phyloP scores from a whole-genome alignment of 2,113 vertebrate genomes.

The Lichenostomus cassidix region DNA sequence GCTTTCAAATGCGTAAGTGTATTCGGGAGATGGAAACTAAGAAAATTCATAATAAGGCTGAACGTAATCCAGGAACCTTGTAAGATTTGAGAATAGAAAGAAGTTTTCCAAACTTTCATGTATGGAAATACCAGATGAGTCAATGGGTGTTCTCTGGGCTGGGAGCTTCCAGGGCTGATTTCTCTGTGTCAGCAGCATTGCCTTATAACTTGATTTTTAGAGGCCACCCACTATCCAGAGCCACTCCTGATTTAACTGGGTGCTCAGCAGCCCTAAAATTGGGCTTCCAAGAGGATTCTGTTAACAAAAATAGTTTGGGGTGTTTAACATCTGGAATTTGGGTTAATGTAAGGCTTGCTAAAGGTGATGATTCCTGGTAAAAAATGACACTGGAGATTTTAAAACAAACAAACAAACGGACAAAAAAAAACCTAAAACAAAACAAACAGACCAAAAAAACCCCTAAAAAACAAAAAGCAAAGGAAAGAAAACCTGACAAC shows the following conservation, averaged over 20 bases:
- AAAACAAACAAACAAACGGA: neutral
- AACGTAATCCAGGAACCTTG: neutral
- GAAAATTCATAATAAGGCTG: neutral
- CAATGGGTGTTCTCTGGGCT: slow-evolving; percentile 1
- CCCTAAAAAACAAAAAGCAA: neutral
- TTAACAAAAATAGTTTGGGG: neutral
- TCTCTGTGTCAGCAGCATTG: neutral
- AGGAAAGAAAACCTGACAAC: slow-evolving; percentile 16
- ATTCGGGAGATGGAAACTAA: neutral
- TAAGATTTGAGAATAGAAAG: neutral
- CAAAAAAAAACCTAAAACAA: neutral
- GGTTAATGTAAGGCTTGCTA: slow-evolving; percentile 47
- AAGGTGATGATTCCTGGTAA: slow-evolving; percentile 58
- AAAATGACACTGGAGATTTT: neutral
- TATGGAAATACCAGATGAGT: slow-evolving; percentile 45
- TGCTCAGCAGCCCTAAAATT: neutral
- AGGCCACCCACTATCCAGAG: neutral
- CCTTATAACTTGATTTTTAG: neutral
- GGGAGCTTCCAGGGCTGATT: neutral
- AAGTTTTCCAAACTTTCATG: slow-evolving; percentile 15
- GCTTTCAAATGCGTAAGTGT: neutral
- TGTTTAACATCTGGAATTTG: slow-evolving; percentile 42
- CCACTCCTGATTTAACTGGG: neutral
- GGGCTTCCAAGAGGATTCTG: neutral
- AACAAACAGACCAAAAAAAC: neutral